phyloP scores from a whole-genome alignment of 2,888 invertebrate species.

The Agonum fuliginosum region DNA sequence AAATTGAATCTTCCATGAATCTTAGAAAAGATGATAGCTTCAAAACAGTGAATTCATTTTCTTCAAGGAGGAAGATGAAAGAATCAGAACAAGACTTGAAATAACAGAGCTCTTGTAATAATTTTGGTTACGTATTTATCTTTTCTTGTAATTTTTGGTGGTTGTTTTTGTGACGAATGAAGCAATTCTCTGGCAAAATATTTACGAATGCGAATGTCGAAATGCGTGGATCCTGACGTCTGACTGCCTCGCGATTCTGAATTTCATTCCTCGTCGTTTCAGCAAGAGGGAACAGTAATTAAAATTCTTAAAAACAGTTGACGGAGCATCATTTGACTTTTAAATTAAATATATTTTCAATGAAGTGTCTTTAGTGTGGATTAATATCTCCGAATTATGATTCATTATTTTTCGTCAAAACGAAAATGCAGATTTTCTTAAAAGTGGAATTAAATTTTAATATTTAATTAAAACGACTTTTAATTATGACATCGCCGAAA shows the following conservation, averaged over 20 bases:
- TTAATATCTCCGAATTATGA: conserved; percentile 45
- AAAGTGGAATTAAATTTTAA: conserved; percentile 48
- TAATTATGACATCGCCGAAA: conserved; percentile 34
- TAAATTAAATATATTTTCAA: conserved; percentile 49
- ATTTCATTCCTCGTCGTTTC: not conserved
- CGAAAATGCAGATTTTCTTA: conserved; percentile 39
- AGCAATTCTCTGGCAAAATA: not conserved
- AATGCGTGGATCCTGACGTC: not conserved
- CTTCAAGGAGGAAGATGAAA: no score
- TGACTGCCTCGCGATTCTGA: not conserved
- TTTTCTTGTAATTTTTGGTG: no score
- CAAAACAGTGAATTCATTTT: no score
- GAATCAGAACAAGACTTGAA: no score
- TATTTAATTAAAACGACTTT: conserved; percentile 44
- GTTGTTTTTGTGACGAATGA: not conserved
- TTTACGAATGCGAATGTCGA: not conserved
- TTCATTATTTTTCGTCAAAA: conserved; percentile 44
- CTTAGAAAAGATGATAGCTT: no score
- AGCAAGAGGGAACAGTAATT: not conserved
- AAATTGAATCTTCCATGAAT: no score
- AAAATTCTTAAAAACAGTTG: conserved; percentile 41
- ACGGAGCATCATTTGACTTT: conserved; percentile 35
- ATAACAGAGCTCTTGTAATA: no score
- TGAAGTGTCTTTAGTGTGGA: conserved; percentile 44
- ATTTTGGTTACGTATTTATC: no score